phyloP scores from a whole-genome alignment of 1,140 invertebrate species.

The Theocolax elegans region DNA sequence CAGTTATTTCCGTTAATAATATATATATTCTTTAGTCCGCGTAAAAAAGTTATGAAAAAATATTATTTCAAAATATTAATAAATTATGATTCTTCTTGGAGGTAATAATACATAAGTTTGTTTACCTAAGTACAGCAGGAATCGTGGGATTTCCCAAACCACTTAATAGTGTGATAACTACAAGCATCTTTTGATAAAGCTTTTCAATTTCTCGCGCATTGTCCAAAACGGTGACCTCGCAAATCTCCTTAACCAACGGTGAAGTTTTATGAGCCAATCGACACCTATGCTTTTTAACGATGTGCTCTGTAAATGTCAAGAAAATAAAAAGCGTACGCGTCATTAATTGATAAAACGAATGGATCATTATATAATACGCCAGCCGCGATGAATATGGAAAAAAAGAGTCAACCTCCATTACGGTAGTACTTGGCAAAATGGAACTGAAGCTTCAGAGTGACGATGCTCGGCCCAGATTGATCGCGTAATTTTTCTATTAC shows the following conservation, averaged over 20 bases:
- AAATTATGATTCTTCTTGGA: too few relatives aligned
- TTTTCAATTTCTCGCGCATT: conserved; percentile 66
- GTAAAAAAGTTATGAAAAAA: too few relatives aligned
- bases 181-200: conserved; percentile 74
- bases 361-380: too few relatives aligned
- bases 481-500: conserved; percentile 52
- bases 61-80: too few relatives aligned
- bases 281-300: conserved; percentile 68
- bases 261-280: conserved; percentile 65
- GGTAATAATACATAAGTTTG: too few relatives aligned
- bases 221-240: conserved; percentile 62
- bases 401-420: conserved; percentile 60
- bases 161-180: conserved; percentile 71
- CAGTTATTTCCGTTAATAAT: too few relatives aligned
- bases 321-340: neutral
- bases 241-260: conserved; percentile 71
- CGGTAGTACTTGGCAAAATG: conserved; percentile 78
- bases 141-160: conserved; percentile 74
- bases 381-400: neutral
- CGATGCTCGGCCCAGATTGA: conserved; percentile 58
- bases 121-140: conserved; percentile 68
- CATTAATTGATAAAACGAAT: neutral
- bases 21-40: too few relatives aligned
- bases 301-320: conserved; percentile 55
- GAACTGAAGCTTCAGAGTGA: conserved; percentile 76